Percentiles rank a stretch among this genome's conserved stretches.
Conservation (phyloP, 2,113 vertebrate species). For the Nestor notabilis region DNA sequence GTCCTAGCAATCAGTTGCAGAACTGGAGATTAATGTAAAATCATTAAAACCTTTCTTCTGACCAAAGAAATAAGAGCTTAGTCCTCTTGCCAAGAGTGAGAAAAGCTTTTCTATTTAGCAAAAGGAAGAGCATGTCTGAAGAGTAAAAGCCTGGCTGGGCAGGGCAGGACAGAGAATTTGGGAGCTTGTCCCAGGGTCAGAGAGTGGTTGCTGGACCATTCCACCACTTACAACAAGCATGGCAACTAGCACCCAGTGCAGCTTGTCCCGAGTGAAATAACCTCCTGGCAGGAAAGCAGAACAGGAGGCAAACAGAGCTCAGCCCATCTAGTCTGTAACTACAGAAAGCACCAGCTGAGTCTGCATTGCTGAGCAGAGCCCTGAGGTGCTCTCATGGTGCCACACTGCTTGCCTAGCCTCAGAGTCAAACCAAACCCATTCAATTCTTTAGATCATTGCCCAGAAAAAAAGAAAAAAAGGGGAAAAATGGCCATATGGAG, state of each 20-base stretch:
- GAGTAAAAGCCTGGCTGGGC: neutral
- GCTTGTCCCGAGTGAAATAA: neutral
- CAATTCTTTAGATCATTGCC: neutral
- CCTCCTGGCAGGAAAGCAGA: neutral
- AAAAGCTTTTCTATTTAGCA: neutral
- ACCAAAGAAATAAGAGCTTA: neutral
- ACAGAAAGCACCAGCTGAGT: neutral
- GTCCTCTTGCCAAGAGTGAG: neutral
- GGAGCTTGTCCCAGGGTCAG: neutral
- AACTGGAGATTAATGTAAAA: neutral
- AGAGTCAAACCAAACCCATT: neutral
- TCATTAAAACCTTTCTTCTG: neutral
- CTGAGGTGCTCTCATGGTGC: neutral
- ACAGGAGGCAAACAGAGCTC: neutral
- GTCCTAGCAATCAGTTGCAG: neutral
- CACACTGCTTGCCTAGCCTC: neutral
- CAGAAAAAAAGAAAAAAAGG: neutral
- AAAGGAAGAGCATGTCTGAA: neutral
- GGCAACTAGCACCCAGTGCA: neutral
- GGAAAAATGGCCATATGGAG: accelerated
- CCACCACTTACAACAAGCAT: accelerated
- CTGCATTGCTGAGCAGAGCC: neutral
- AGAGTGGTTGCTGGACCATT: neutral
- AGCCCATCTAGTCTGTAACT: neutral
- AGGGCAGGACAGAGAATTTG: neutral